Percentiles rank a stretch among this genome's conserved stretches.
Evolutionary conservation across 2,888 invertebrate species (phyloP).

Genomic region (Hylaea fasciaria): DNA sequence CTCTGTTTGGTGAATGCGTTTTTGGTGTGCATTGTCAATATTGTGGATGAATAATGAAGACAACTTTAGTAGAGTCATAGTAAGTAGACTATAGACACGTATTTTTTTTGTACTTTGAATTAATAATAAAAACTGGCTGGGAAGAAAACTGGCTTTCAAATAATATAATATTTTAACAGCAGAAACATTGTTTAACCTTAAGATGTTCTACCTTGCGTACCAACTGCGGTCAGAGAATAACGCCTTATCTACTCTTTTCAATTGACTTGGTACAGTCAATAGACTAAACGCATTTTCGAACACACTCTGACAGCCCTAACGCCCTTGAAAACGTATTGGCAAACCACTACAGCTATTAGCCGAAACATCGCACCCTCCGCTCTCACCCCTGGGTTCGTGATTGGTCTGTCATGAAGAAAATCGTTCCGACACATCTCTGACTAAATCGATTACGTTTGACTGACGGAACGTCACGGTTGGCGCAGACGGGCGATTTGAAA

Average conservation of each 20-base stretch:
- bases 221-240: constrained; percentile 1
- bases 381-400: constrained; percentile 61
- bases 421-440: constrained; percentile 50
- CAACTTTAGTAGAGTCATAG: background rate
- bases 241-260: constrained; percentile 2
- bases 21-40: constrained; percentile 32
- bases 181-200: too few species aligned
- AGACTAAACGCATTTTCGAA: constrained; percentile 20
- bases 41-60: constrained; percentile 13
- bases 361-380: constrained; percentile 42
- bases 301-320: constrained; percentile 16
- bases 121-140: too few species aligned
- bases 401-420: constrained; percentile 75
- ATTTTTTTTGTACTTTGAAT: background rate
- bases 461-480: constrained; percentile 39
- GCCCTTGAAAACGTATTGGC: constrained; percentile 32
- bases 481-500: constrained; percentile 35
- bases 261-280: constrained; percentile 17
- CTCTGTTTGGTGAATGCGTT: constrained; percentile 33
- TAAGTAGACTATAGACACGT: too few species aligned
- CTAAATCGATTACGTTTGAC: constrained; percentile 50
- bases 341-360: constrained; percentile 44
- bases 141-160: too few species aligned
- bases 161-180: too few species aligned
- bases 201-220: too few species aligned